Percentiles rank a stretch among this genome's conserved stretches.
phyloP scores from a whole-genome alignment of 2,888 invertebrate genomes.

The Danaus chrysippus region DNA sequence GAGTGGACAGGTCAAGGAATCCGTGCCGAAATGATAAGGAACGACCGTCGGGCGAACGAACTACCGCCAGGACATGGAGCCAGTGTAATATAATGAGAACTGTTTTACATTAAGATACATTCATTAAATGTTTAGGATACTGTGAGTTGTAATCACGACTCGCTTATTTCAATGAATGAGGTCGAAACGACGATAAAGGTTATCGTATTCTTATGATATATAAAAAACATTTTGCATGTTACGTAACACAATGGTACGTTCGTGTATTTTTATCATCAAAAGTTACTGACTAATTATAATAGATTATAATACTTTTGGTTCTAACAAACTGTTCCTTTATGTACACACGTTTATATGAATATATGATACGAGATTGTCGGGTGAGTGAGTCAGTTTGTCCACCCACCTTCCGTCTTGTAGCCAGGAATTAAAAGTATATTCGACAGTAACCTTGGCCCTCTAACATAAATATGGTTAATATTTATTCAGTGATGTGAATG shows the following conservation, averaged over 20 bases:
- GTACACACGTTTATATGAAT: background rate
- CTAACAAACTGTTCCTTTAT: background rate
- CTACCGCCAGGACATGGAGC: slow-evolving; percentile 21
- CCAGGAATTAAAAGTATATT: slow-evolving; percentile 1
- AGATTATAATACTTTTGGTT: no score
- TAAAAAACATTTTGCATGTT: no score
- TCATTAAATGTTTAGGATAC: background rate
- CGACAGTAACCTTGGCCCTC: slow-evolving; percentile 4
- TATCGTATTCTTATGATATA: no score
- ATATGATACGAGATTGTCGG: slow-evolving; percentile 6
- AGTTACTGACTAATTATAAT: no score
- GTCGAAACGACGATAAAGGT: no score
- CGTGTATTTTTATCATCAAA: no score
- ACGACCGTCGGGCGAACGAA: slow-evolving; percentile 58
- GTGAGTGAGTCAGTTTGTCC: slow-evolving; percentile 10
- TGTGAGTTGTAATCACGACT: no score
- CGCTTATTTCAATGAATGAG: no score
- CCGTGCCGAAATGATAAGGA: slow-evolving; percentile 76
- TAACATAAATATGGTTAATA: background rate
- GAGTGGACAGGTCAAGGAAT: slow-evolving; percentile 59
- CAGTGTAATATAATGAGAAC: background rate
- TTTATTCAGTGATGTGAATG: background rate
- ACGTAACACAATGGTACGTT: no score
- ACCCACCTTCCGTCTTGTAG: slow-evolving; percentile 12
- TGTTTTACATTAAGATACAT: slow-evolving; percentile 1